Evolutionary conservation across 2,113 vertebrate species (phyloP), one percentile per base, ranked within the genome.

Genomic region (Natator depressus): DNA sequence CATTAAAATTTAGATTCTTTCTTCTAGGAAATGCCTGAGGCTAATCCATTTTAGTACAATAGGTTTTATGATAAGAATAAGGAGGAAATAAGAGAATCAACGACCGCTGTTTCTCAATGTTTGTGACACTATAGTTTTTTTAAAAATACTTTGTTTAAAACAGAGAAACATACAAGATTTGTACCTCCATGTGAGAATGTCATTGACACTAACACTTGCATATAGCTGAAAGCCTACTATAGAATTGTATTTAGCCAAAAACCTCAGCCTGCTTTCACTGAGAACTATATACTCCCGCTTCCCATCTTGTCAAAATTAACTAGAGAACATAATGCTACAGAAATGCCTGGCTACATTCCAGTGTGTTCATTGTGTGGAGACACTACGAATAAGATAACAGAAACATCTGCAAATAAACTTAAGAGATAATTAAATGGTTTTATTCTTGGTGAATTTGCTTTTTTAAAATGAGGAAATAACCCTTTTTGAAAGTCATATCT

Each of bases 401-500:
- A 93, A 91, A 83, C 35, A 94, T 89, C 55, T 90, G 49, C 78
- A 89, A 96, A 86, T 4, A 59, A 84, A 82, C 2, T 38, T 10
- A 76, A 42, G 87, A 62, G 90, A 86, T 76, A 94, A 95, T 82
- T 84, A 87, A 75, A 88, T 76, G 0, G 35, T 55, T 91, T 91
- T 87, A 59, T 89, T 76, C 35, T 35, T 12, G 76, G 88, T 85
- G 87, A 93, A 84, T 51, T 88, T 91, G 35, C 29, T 93, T 92
- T 89, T 90, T 94, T n/a, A 86, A 89, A 94, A 59, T 82, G 59
- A 96, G 87, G 90, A 93, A 95, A 91, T 31, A 91, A 82, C 46
- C 25, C 59, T 46, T 42, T 96, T 84, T 89, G 81, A 96, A 96
- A 83, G 91, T 83, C 17, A 82, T 90, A 96, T 88, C 84, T 96